Conservation (phyloP, 2,888 invertebrate genomes). For the Andrena fulva region DNA sequence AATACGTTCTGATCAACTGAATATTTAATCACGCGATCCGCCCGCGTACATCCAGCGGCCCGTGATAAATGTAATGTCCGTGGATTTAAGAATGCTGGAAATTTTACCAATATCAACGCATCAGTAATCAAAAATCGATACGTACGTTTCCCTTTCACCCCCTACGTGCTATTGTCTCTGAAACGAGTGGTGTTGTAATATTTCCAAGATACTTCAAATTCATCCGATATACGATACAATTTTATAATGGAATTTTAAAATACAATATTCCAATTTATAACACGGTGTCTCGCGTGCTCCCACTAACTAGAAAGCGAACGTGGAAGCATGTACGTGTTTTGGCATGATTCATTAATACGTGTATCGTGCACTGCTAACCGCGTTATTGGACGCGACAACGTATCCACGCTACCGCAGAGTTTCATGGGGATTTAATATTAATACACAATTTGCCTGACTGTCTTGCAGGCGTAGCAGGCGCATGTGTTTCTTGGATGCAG, state of each 20-base stretch:
- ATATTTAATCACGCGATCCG: constrained; percentile 66
- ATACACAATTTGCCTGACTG: constrained; percentile 77
- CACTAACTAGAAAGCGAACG: neutral
- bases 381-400: constrained; percentile 46
- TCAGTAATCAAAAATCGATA: constrained; percentile 20
- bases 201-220: neutral
- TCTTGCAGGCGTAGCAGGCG: constrained; percentile 59
- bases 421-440: constrained; percentile 77
- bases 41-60: constrained; percentile 53
- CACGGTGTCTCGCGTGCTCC: neutral
- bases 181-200: neutral
- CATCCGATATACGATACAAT: neutral
- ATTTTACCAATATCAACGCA: constrained; percentile 8
- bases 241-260: neutral
- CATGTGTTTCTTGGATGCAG: constrained; percentile 70
- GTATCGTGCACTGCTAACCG: neutral
- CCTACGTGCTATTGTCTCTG: neutral
- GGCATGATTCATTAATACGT: constrained; percentile 1
- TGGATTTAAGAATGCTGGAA: constrained; percentile 22
- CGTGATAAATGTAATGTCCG: constrained; percentile 50
- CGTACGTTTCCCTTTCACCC: too few relatives aligned
- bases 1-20: constrained; percentile 65
- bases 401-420: constrained; percentile 43
- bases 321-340: neutral
- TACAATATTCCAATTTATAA: neutral